A percentile compares a stretch with the other conserved stretches of the same genome.
These are phyloP conservation scores for Caenorhabditis brenneri DNA, from an alignment of 1,140 invertebrate genomes.

Conservation along the genomic window DNA sequence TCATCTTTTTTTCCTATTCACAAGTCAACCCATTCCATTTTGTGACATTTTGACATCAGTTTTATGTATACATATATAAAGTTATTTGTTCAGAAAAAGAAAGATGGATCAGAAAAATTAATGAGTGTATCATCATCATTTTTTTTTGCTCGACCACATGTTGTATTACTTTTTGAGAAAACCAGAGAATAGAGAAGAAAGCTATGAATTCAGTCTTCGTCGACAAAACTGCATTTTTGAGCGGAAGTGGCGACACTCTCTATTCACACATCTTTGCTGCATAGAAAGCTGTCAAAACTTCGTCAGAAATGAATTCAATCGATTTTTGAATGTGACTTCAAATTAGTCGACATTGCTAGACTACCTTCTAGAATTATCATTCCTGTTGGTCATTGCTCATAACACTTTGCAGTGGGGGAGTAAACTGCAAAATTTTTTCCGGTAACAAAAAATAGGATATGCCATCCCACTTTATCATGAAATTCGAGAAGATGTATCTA, in stretches of 20 bases:
- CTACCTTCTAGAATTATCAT: too few species aligned
- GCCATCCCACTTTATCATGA: background rate
- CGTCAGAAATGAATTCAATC: background rate
- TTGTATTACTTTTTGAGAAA: background rate
- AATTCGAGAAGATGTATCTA: too few species aligned
- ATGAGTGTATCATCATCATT: background rate
- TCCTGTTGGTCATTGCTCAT: too few species aligned
- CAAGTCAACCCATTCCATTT: too few species aligned
- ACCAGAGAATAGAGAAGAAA: background rate
- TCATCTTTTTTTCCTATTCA: too few species aligned
- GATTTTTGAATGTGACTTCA: too few species aligned
- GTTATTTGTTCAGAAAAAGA: background rate
- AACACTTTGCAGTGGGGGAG: too few species aligned
- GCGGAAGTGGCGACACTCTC: constrained; percentile 37
- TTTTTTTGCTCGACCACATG: background rate
- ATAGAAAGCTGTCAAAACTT: background rate
- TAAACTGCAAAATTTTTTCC: too few species aligned
- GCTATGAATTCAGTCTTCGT: background rate
- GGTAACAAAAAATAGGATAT: too few species aligned
- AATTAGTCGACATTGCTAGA: too few species aligned
- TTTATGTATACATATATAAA: too few species aligned
- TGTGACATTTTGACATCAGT: too few species aligned
- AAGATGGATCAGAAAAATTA: background rate
- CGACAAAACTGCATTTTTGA: constrained; percentile 33
- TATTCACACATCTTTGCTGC: constrained; percentile 9